Evolutionary conservation across 1,140 invertebrate species (phyloP).

Genomic region (Brachionus asplanchnoidis): DNA sequence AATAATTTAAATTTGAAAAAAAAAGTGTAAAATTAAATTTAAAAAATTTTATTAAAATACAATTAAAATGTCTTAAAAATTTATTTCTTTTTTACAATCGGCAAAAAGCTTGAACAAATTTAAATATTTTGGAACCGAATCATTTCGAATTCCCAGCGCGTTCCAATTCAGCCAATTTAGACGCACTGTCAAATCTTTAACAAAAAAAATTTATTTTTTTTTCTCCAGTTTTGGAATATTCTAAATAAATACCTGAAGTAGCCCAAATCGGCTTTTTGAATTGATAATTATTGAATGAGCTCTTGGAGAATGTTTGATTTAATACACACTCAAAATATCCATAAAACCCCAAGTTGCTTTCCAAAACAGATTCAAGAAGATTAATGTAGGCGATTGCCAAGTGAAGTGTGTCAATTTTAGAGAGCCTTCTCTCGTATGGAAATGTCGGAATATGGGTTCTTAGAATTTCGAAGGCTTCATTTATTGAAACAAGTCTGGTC

Average conservation of each 20-base stretch:
- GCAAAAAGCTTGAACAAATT: neutral
- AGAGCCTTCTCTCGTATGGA: constrained; percentile 94
- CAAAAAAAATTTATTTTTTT: constrained; percentile 52
- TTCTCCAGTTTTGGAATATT: constrained; percentile 47
- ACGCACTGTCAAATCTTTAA: constrained; percentile 87
- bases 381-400: constrained; percentile 96
- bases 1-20: neutral
- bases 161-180: constrained; percentile 99
- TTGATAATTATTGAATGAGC: neutral
- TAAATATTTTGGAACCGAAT: neutral
- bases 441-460: constrained; percentile 86
- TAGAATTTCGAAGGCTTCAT: constrained; percentile 51
- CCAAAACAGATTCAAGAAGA: constrained; percentile 83
- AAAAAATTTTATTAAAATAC: constrained; percentile 15
- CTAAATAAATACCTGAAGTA: neutral
- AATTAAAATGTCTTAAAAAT: neutral
- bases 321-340: constrained; percentile 46
- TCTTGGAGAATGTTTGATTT: constrained; percentile 42
- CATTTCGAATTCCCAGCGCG: constrained; percentile 67
- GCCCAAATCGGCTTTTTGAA: constrained; percentile 10
- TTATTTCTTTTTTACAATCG: constrained; percentile 13
- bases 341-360: constrained; percentile 45
- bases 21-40: neutral
- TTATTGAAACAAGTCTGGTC: constrained; percentile 21
- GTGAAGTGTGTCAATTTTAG: constrained; percentile 91